These are phyloP conservation scores for Timema cristinae DNA, from an alignment of 2,888 invertebrate species.

Conservation along the genomic window DNA sequence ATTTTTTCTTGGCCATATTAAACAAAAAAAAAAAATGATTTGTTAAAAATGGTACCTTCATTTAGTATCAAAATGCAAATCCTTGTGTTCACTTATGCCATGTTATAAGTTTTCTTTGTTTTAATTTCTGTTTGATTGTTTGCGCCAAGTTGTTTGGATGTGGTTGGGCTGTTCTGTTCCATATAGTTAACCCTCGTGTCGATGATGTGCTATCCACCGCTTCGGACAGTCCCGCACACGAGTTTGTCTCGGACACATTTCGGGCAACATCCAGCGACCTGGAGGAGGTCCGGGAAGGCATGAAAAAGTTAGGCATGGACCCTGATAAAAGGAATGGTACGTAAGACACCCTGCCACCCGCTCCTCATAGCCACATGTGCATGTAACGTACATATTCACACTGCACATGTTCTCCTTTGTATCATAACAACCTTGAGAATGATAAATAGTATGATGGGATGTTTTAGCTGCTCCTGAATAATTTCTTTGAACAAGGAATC, in stretches of 20 bases:
- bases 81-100: neutral
- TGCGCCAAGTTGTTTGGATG: conserved; percentile 16
- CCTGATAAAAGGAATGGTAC: conserved; percentile 39
- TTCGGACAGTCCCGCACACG: conserved; percentile 49
- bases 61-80: no score
- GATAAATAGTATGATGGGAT: no score
- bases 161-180: conserved; percentile 26
- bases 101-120: conserved; percentile 15
- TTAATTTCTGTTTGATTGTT: conserved; percentile 2
- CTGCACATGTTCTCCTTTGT: no score
- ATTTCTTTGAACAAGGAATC: no score
- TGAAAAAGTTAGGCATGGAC: conserved; percentile 66
- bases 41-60: no score
- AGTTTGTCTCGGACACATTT: conserved; percentile 75
- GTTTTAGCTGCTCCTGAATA: no score
- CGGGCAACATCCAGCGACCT: conserved; percentile 62
- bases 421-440: no score
- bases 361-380: no score
- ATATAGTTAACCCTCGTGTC: conserved; percentile 27
- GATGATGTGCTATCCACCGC: conserved; percentile 26
- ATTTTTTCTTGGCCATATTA: no score
- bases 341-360: neutral
- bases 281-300: conserved; percentile 70
- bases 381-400: no score
- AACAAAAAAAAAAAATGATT: no score